A percentile compares a stretch with the other conserved stretches of the same genome.
Evolutionary conservation across 2,888 invertebrate genomes (phyloP).

Genomic region (Idaea dimidiata): DNA sequence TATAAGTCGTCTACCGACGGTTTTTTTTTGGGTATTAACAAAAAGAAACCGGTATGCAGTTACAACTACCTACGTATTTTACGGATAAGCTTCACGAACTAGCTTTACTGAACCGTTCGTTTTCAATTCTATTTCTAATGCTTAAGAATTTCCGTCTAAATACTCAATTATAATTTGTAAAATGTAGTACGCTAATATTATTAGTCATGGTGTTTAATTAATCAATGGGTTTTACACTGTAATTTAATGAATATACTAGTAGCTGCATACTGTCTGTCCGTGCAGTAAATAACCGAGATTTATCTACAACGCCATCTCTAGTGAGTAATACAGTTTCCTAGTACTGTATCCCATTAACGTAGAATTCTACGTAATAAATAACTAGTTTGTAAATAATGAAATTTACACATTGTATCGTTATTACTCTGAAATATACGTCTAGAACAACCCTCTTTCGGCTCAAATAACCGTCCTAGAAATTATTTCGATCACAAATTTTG

Average conservation of each 20-base stretch:
- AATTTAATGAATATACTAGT: slow-evolving; percentile 8
- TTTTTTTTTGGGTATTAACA: slow-evolving; percentile 32
- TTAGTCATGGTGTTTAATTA: slow-evolving; percentile 20
- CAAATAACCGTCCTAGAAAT: background rate
- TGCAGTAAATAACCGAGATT: slow-evolving; percentile 8
- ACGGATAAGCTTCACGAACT: slow-evolving; percentile 21
- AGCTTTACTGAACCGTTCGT: slow-evolving; percentile 16
- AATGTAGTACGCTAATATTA: slow-evolving; percentile 10
- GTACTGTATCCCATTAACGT: slow-evolving; percentile 8
- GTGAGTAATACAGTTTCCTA: slow-evolving; percentile 11
- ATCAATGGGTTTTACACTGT: slow-evolving; percentile 16
- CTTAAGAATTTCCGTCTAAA: slow-evolving; percentile 9
- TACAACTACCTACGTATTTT: slow-evolving; percentile 31
- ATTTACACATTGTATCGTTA: background rate
- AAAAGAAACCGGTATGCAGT: slow-evolving; percentile 34
- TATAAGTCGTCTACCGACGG: slow-evolving; percentile 30
- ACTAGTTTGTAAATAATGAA: background rate
- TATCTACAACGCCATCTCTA: slow-evolving; percentile 7
- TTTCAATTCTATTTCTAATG: slow-evolving; percentile 18
- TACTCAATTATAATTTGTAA: slow-evolving; percentile 5
- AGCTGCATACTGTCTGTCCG: background rate
- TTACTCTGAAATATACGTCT: background rate
- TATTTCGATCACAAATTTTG: background rate
- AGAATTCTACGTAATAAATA: slow-evolving; percentile 14
- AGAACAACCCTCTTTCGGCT: no score